Evolutionary conservation across 1,140 invertebrate species (phyloP).

Genomic region (Drosophila kohkoa): DNA sequence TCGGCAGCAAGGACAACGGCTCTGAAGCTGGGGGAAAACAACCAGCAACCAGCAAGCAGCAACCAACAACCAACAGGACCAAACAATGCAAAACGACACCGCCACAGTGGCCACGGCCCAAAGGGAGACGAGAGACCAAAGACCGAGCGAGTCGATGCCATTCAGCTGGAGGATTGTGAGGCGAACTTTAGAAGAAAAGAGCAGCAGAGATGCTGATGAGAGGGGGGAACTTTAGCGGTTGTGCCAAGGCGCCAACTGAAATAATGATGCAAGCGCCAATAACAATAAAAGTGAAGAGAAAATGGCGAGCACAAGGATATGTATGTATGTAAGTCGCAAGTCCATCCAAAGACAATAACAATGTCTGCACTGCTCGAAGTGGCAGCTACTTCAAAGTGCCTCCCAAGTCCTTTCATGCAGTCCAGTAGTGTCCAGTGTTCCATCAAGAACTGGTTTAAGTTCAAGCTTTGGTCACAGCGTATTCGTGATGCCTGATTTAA

Average conservation of each 20-base stretch:
- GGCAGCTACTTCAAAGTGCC: constrained; percentile 5
- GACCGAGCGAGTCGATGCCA: background rate
- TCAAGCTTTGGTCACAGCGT: constrained; percentile 7
- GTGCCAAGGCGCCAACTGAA: constrained; percentile 77
- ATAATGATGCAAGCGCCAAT: constrained; percentile 81
- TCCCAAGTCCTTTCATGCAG: constrained; percentile 10
- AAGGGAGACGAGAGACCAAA: background rate
- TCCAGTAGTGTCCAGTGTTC: constrained; percentile 4
- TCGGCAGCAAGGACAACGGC: constrained; percentile 1
- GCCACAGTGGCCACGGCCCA: constrained; percentile 41
- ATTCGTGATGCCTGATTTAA: constrained; percentile 10
- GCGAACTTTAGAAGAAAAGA: constrained; percentile 3
- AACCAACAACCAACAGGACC: constrained; percentile 4
- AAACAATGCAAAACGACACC: constrained; percentile 68
- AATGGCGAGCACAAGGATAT: constrained; percentile 13
- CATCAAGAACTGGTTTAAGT: constrained; percentile 7
- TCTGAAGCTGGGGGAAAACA: constrained; percentile 13
- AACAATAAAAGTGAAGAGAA: constrained; percentile 71
- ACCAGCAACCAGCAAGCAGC: too few species aligned
- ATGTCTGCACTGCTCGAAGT: background rate
- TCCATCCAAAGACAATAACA: constrained; percentile 60
- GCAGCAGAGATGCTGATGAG: background rate
- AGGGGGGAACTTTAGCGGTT: constrained; percentile 23
- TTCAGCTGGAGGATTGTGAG: background rate
- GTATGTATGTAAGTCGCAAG: constrained; percentile 14